Base-by-base conservation (phyloP, 2,797 vertebrate species). In the Phalanger gymnotis region DNA sequence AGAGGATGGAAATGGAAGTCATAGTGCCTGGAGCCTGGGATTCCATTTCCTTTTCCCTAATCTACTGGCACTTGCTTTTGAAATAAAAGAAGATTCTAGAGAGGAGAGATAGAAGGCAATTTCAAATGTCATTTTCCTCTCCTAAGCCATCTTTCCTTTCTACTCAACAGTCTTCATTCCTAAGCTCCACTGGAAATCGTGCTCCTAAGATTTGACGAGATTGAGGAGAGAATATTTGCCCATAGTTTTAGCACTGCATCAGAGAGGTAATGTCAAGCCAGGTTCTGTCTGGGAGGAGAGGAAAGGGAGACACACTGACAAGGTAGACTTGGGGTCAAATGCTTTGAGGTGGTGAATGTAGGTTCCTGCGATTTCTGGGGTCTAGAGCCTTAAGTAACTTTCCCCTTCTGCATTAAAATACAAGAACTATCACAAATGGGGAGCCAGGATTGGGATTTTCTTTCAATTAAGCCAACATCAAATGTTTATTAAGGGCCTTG, bases 121-220 rank as follows among this genome's bases (percentile, higher is more conserved):
- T 87, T 87, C 73, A 87, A 87, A 27, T 27, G n/a, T 87, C 9
- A 27, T 51, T 87, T 47, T 51, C 19, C 40, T 27, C 19, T 57
- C 12, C 51, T 53, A 54, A 47, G 27, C 31, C 91, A 94, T 47
- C 34, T 95, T 53, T 94, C 3, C 51, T 57, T 52, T 90, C 12
- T 90, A 58, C 73, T 40, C 31, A 51, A 27, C 25, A 51, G 10
- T 96, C 90, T 90, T 34, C 53, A 93, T 96, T 93, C 54, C 53
- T 10, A 55, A 87, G 3, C 2, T 47, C n/a, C 5, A 81, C n/a
- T 87, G 40, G 40, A 25, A 87, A 87, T 1, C 47, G 30, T 92
- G 54, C 6, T 30, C 40, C 89, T 51, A 47, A 94, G 31, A 94
- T 93, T 94, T 96, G 58, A 92, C 92, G 90, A 97, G 73, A 93